Evolutionary conservation across 2,888 invertebrate genomes (phyloP).

Genomic region (Priocnemis perturbator): DNA sequence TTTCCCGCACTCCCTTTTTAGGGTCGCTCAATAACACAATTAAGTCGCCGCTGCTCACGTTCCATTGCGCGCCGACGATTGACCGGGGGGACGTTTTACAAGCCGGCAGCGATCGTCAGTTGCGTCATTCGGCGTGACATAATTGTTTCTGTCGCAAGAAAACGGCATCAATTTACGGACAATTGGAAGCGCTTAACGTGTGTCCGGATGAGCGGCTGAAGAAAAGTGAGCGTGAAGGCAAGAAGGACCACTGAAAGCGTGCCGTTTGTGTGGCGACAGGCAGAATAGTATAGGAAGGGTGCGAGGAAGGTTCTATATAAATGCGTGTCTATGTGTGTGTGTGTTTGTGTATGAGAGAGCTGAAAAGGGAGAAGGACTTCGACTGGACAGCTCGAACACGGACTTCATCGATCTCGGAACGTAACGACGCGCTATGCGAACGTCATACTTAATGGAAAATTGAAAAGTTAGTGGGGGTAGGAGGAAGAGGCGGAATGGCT

Average conservation of each 20-base stretch:
- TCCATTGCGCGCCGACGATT: background rate
- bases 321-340: no score
- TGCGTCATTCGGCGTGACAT: constrained; percentile 36
- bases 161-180: constrained; percentile 46
- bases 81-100: background rate
- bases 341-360: background rate
- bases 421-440: constrained; percentile 3
- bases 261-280: no score
- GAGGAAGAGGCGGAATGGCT: background rate
- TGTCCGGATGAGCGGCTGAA: background rate
- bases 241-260: no score
- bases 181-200: constrained; percentile 38
- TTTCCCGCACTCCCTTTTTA: no score
- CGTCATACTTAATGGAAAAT: constrained; percentile 5
- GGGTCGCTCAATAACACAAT: no score
- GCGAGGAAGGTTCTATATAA: no score
- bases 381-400: constrained; percentile 11
- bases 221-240: no score
- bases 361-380: constrained; percentile 7
- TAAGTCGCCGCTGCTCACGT: background rate
- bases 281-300: no score
- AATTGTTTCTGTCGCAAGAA: constrained; percentile 45
- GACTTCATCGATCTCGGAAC: constrained; percentile 26
- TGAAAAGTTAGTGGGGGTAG: background rate
- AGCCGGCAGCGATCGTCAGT: constrained; percentile 26